Evolutionary conservation across 2,888 invertebrate species (phyloP), one percentile per base, ranked within the genome.

Genomic region (Drosophila mimetica): DNA sequence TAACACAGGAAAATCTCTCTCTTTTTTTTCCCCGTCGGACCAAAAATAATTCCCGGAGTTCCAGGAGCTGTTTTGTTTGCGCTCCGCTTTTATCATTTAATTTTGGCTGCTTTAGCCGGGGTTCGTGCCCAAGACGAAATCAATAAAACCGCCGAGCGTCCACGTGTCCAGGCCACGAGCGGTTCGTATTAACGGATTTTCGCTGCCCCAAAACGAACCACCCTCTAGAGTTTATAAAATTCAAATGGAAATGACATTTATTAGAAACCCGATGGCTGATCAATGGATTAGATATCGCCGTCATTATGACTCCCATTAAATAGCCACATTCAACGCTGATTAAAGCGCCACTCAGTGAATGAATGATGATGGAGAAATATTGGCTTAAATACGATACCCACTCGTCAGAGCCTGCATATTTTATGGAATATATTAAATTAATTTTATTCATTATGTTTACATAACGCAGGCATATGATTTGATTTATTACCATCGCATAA

Each of bases 11-110:
- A 57, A 67, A 69, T 59, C 60, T 41, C 48, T 58, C 44, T 44
- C 36, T 60, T 22, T 9, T 5, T 18, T 28, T 4, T 64, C 63
- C 47, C 16, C 18, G 60, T 63, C 16, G 28, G 30, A 30, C 59
- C 79, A 74, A 85, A 87, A 86, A 83, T 88, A 83, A 87, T 83
- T 78, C 79, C 71, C 86, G 63, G 79, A 67, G 71, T 63, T 37
- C 61, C 82, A 70, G 61, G 41, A 61, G 28, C 55, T 25, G 52
- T 66, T 77, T 58, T 71, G 59, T 70, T 79, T 77, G 47, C 57
- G 59, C 57, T 55, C 58, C 64, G 69, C 74, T 79, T 82, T 72
- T 69, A 75, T 86, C 87, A 74, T 86, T 86, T 75, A 73, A 86
- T 88, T 84, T 83, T 69, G 75, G 60, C 58, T 59, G 55, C 69